Percentiles rank a stretch among this genome's conserved stretches.
Evolutionary conservation across 1,140 invertebrate genomes (phyloP).

Genomic region (Drosophila grimshawi): DNA sequence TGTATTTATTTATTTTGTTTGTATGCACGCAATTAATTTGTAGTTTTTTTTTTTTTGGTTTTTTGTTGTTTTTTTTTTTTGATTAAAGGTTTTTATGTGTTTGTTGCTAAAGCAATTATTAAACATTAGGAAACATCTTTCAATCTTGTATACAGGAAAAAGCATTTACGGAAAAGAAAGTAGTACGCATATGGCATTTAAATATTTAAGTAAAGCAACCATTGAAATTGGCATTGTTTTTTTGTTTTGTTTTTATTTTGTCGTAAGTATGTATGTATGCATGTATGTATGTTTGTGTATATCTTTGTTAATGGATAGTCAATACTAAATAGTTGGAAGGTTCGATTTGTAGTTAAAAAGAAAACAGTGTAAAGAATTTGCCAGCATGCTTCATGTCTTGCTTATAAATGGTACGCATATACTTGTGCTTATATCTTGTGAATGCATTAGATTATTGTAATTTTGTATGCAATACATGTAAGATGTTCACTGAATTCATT

Average conservation of each 20-base stretch:
- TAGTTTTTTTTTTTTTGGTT: constrained; percentile 13
- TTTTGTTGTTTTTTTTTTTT: constrained; percentile 33
- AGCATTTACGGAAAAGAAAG: constrained; percentile 30
- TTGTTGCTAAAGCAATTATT: constrained; percentile 68
- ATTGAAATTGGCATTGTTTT: constrained; percentile 7
- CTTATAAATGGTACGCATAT: constrained; percentile 4
- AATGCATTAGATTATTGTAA: constrained; percentile 1
- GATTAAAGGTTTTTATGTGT: constrained; percentile 30
- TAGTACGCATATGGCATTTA: constrained; percentile 19
- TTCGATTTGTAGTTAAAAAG: constrained; percentile 35
- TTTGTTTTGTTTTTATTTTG: neutral
- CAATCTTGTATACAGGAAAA: constrained; percentile 45
- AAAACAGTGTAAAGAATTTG: constrained; percentile 15
- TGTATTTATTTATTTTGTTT: constrained; percentile 56
- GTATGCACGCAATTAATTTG: constrained; percentile 42
- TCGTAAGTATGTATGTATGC: constrained; percentile 4
- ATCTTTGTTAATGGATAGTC: constrained; percentile 25
- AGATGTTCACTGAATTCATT: constrained; percentile 3
- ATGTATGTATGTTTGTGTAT: constrained; percentile 13
- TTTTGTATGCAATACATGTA: constrained; percentile 1
- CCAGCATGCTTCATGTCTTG: constrained; percentile 8
- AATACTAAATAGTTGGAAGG: constrained; percentile 40
- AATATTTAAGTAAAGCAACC: constrained; percentile 15
- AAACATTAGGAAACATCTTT: constrained; percentile 67
- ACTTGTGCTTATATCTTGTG: constrained; percentile 2